phyloP scores from a whole-genome alignment of 2,113 vertebrate genomes.

The Phyllostomus hastatus region DNA sequence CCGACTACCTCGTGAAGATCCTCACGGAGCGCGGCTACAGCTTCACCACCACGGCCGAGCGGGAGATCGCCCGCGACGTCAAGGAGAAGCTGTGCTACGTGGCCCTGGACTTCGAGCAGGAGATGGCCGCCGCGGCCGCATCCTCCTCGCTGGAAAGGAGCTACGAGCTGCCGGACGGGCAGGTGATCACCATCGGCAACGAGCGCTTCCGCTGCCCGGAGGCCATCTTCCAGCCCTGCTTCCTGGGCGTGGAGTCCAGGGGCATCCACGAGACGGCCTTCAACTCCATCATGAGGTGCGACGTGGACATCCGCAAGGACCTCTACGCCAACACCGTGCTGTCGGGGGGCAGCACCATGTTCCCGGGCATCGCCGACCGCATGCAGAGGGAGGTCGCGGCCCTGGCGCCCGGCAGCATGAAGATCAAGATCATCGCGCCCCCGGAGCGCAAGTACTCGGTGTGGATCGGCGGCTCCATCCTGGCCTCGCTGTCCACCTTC shows the following conservation, averaged over 20 bases:
- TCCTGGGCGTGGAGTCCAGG: slow-evolving; percentile 78
- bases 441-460: slow-evolving; percentile 78
- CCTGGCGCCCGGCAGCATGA: slow-evolving; percentile 77
- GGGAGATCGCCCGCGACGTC: slow-evolving; percentile 81
- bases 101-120: slow-evolving; percentile 80
- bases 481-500: slow-evolving; percentile 82
- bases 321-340: slow-evolving; percentile 78
- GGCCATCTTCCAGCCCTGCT: slow-evolving; percentile 80
- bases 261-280: slow-evolving; percentile 80
- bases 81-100: slow-evolving; percentile 80
- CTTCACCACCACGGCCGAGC: slow-evolving; percentile 80
- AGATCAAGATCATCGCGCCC: slow-evolving; percentile 78
- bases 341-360: slow-evolving; percentile 82
- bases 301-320: slow-evolving; percentile 78
- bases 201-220: slow-evolving; percentile 83
- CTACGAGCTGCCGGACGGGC: slow-evolving; percentile 81
- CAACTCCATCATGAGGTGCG: slow-evolving; percentile 80
- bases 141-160: slow-evolving; percentile 79
- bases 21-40: slow-evolving; percentile 78
- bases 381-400: slow-evolving; percentile 78
- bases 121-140: slow-evolving; percentile 74
- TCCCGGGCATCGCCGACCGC: slow-evolving; percentile 78
- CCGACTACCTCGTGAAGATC: slow-evolving; percentile 82
- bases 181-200: slow-evolving; percentile 80
- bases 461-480: slow-evolving; percentile 81